phyloP scores from a whole-genome alignment of 2,113 vertebrate genomes.

The Thunnus maccoyii region DNA sequence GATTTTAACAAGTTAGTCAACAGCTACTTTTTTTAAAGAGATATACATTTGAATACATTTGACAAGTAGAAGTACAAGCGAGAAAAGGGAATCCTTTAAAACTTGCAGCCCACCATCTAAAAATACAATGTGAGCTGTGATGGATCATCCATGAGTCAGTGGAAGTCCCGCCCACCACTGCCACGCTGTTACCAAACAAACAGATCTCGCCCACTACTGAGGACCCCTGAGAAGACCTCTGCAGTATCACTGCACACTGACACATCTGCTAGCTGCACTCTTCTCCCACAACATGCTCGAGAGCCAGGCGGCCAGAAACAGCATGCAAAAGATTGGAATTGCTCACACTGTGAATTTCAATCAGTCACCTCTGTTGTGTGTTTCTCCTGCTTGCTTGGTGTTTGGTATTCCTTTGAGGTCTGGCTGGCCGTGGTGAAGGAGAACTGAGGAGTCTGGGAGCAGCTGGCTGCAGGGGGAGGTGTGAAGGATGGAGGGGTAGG shows the following conservation, averaged over 20 bases:
- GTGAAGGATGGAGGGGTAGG: slow-evolving; percentile 30
- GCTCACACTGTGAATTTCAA: slow-evolving; percentile 71
- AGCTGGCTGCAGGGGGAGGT: slow-evolving; percentile 57
- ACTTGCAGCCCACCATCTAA: slow-evolving; percentile 33
- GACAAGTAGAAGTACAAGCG: not conserved
- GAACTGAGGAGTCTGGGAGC: slow-evolving; percentile 44
- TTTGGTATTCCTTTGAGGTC: slow-evolving; percentile 56
- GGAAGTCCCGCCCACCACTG: slow-evolving; percentile 49
- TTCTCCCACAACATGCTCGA: slow-evolving; percentile 50
- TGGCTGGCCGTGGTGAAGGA: slow-evolving; percentile 28
- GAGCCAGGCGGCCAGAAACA: slow-evolving; percentile 50
- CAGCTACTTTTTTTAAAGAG: not conserved
- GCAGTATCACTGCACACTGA: slow-evolving; percentile 39
- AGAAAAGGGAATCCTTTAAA: slow-evolving; percentile 41
- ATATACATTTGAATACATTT: not conserved
- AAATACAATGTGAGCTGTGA: slow-evolving; percentile 38
- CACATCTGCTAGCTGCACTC: slow-evolving; percentile 66
- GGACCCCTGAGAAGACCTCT: slow-evolving; percentile 60
- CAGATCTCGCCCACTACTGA: slow-evolving; percentile 60
- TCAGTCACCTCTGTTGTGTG: slow-evolving; percentile 65
- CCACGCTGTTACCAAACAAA: slow-evolving; percentile 63
- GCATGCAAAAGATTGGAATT: slow-evolving; percentile 63
- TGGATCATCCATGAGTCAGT: slow-evolving; percentile 66
- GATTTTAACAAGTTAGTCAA: not conserved
- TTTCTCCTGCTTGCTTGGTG: slow-evolving; percentile 25